A percentile compares a stretch with the other conserved stretches of the same genome.
Evolutionary conservation across 2,888 invertebrate species (phyloP).

Genomic region (Trissolcus brochymenae): DNA sequence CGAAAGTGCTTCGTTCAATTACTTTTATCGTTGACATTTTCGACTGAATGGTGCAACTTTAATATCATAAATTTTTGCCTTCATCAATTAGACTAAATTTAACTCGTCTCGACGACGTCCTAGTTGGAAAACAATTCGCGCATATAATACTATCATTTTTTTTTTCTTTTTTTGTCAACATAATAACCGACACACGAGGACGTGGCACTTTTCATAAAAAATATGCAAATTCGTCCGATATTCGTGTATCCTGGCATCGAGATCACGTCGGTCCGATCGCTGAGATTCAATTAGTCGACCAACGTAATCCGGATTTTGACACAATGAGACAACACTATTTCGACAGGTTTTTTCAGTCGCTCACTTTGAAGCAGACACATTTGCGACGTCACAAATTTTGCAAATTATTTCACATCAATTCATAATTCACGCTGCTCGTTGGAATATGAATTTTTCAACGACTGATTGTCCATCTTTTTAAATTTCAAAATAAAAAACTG

Average conservation of each 20-base stretch:
- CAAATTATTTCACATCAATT: background rate
- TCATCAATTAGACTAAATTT: too few species aligned
- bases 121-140: too few species aligned
- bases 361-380: background rate
- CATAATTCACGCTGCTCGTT: background rate
- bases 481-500: too few species aligned
- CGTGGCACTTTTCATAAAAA: conserved; percentile 6
- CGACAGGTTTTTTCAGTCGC: background rate
- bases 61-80: too few species aligned
- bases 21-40: too few species aligned
- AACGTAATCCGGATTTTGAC: conserved; percentile 7
- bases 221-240: conserved; percentile 8
- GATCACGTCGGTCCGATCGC: background rate
- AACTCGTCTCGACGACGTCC: conserved; percentile 1
- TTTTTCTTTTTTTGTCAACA: background rate
- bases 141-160: too few species aligned
- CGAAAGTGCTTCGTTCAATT: too few species aligned
- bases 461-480: conserved; percentile 18
- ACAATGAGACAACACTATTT: background rate
- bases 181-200: background rate
- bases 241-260: background rate
- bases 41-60: too few species aligned
- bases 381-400: conserved; percentile 1
- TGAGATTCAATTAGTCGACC: conserved; percentile 1
- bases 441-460: background rate